phyloP scores from a whole-genome alignment of 2,113 vertebrate genomes.

The Cisticola juncidis region DNA sequence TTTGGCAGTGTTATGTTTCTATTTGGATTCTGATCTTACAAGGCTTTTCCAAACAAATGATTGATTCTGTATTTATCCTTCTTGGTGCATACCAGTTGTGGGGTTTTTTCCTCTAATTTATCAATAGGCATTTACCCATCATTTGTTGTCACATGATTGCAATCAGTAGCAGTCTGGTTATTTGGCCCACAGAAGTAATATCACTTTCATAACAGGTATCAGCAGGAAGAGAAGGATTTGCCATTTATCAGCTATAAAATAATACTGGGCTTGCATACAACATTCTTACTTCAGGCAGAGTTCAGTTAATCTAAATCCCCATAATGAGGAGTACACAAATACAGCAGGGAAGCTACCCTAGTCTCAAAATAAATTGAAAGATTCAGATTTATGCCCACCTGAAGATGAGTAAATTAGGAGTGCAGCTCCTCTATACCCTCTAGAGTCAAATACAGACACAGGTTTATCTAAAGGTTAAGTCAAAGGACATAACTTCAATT shows the following conservation, averaged over 20 bases:
- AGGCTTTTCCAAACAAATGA: not conserved
- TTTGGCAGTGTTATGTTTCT: not conserved
- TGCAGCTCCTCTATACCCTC: not conserved
- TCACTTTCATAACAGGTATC: not conserved
- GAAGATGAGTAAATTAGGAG: not conserved
- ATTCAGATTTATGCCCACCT: not conserved
- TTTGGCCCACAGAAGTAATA: not conserved
- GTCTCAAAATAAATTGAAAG: not conserved
- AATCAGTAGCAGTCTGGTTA: not conserved
- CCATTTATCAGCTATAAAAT: not conserved
- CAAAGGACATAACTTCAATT: not conserved
- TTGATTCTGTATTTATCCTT: not conserved
- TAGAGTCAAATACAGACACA: not conserved
- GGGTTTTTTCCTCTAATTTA: fast-evolving
- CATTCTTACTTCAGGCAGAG: not conserved
- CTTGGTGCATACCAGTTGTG: not conserved
- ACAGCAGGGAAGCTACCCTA: not conserved
- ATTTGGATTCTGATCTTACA: not conserved
- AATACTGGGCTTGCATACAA: not conserved
- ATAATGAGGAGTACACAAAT: not conserved
- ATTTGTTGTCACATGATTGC: not conserved
- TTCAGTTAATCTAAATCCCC: not conserved
- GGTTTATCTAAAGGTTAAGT: not conserved
- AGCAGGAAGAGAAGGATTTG: not conserved
- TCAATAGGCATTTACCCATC: not conserved